A percentile compares a stretch with the other conserved stretches of the same genome.
phyloP scores from a whole-genome alignment of 2,888 invertebrate species.

The Adelognathus sp. region DNA sequence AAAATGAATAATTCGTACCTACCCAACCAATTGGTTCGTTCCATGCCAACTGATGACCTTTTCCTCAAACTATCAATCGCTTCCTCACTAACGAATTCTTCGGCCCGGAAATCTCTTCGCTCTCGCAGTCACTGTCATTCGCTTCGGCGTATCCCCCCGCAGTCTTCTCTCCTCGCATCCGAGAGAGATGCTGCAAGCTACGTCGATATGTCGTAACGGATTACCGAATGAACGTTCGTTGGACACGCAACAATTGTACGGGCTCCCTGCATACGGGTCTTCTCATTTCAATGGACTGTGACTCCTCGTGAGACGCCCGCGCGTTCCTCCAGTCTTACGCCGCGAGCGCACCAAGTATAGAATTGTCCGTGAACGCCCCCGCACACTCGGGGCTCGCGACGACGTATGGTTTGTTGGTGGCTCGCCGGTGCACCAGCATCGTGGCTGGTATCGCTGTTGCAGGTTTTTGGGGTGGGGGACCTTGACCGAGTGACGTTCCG shows the following conservation, averaged over 20 bases:
- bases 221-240: not conserved
- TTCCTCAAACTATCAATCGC: too few relatives aligned
- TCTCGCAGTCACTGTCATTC: too few relatives aligned
- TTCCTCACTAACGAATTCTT: too few relatives aligned
- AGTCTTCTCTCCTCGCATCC: too few relatives aligned
- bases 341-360: conserved; percentile 71
- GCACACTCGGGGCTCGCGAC: conserved; percentile 2
- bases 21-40: too few relatives aligned
- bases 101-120: too few relatives aligned
- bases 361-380: conserved; percentile 68
- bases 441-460: conserved; percentile 43
- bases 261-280: not conserved
- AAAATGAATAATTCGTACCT: too few relatives aligned
- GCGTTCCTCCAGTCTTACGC: conserved; percentile 25
- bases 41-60: too few relatives aligned
- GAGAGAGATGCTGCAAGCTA: too few relatives aligned
- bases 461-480: conserved; percentile 76
- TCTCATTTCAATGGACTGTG: not conserved
- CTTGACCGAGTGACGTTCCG: conserved; percentile 79
- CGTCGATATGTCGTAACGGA: too few relatives aligned
- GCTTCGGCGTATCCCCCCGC: too few relatives aligned
- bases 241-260: not conserved
- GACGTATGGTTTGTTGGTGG: conserved; percentile 39
- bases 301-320: not conserved
- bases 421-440: conserved; percentile 10